Evolutionary conservation across 2,888 invertebrate genomes (phyloP), one percentile per base, ranked within the genome.

Genomic region (Synergus umbraculus): DNA sequence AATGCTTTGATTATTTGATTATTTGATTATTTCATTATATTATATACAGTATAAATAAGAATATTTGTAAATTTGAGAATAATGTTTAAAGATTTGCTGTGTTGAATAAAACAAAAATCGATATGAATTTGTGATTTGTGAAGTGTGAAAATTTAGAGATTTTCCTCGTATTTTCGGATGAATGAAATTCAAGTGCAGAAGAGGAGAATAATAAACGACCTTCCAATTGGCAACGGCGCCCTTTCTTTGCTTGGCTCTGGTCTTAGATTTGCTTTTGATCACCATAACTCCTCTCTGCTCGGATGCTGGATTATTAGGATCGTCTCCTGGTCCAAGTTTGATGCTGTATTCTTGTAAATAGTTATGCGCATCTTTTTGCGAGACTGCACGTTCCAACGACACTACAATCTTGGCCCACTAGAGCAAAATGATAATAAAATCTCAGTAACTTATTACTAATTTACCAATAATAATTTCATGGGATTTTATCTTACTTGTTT

Each of bases 361-460:
- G 85, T 96, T 95, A 88, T 98, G 97, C 1, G 98, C 96, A 89
- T 98, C 97, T 69, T 97, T 95, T 91, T 97, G 97, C 0, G 97
- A 96, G 67, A 99, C 97, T 0, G 98, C 98, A 54, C 99, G 93
- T 92, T 99, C 99, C 87, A 99, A 91, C 0, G 98, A 97, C 37
- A 99, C 98, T 4, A 99, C 98, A 85, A 99, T 99, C 93, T 99
- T 99, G 0, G 99, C 99, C 98, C 99, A 99, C 97, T 98, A 91
- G 58, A 77, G 37, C 8, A 15, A 18, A 58, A 10, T 58, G 1
- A 58, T 58, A 4, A 58, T 9, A 58, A 58, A 58, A 10, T 4
- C 58, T 58, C 58, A 58, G n/a, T 58, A 18, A 58, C 9, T 58
- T 18, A 4, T 18, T 9, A 18, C n/a, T 10, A 58, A 10, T 9